Evolutionary conservation across 2,888 invertebrate genomes (phyloP), one percentile per base, ranked within the genome.

Genomic region (Tanypteryx hageni): DNA sequence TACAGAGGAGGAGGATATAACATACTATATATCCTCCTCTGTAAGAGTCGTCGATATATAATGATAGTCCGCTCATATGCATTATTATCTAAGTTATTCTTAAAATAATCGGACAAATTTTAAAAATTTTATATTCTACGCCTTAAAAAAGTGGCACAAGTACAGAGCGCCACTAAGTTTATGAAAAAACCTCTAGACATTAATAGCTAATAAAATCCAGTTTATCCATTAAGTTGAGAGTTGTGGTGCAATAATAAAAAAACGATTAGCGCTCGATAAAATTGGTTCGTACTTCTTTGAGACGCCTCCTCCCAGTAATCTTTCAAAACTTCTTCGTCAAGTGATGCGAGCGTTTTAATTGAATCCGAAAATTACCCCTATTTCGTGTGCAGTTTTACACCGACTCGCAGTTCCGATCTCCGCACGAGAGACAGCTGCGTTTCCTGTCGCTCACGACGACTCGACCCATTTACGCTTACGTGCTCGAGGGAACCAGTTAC

Each of bases 331-430:
- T 64, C 64, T 64, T 14, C 64, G 5, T n/a, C n/a, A 16, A n/a
- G 64, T n/a, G 64, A 16, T n/a, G 16, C 14, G 64, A 14, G 64
- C 68, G n/a, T 68, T 68, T 68, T 68, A 68, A 68, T 68, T 44
- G 57, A 11, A n/a, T 31, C 56, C 9, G 44, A 18, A 13, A 44
- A 18, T 31, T 44, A 14, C 64, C 22, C 82, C 57, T n/a, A 93
- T 92, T 44, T 44, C 86, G 89, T 92, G 93, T 93, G 16, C 93
- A 95, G 94, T 95, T 97, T 93, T 96, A 96, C 94, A 96, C 96
- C 31, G 96, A 97, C 92, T 95, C 96, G 0, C 96, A 95, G 94
- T 95, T 95, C 93, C 95, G 96, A 92, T 96, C 96, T 0, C 96
- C 97, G 13, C 95, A 96, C 93, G 96, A 96, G 84, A 95, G 96